These are phyloP conservation scores for Apus apus DNA, from an alignment of 2,113 vertebrate species.

Conservation along the genomic window DNA sequence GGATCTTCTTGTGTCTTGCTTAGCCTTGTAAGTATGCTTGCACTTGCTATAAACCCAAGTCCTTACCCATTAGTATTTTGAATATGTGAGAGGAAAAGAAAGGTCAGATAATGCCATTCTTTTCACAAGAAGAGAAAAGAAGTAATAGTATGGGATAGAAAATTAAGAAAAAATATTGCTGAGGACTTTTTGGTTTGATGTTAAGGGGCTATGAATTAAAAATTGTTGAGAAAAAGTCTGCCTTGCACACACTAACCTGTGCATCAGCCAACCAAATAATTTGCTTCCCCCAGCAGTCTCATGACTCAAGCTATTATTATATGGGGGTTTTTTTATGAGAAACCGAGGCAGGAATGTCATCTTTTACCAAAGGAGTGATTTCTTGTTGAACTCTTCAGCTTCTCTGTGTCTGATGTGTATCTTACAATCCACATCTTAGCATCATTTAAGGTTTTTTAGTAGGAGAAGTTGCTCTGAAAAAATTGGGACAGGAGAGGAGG, in stretches of 20 bases:
- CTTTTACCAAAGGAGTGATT: neutral
- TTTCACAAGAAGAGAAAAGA: neutral
- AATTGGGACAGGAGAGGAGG: neutral
- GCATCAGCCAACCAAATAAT: neutral
- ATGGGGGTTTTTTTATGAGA: neutral
- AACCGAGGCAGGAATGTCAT: neutral
- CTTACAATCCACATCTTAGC: neutral
- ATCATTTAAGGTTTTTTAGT: neutral
- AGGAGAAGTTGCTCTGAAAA: neutral
- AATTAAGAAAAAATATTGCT: neutral
- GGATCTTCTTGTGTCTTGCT: neutral
- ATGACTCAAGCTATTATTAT: neutral
- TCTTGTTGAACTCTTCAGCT: neutral
- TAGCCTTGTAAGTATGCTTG: neutral
- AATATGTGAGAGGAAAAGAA: neutral
- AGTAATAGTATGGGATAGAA: neutral
- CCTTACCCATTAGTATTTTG: neutral
- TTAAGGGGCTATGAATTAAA: neutral
- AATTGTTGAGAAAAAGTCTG: neutral
- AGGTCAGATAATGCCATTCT: neutral
- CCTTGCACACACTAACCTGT: neutral
- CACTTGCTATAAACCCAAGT: neutral
- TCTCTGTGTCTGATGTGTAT: neutral
- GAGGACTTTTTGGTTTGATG: neutral
- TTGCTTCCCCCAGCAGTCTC: neutral